Percentiles rank a stretch among this genome's conserved stretches.
Conservation (phyloP, 1,140 invertebrate species). For the Scylla paramamosain region DNA sequence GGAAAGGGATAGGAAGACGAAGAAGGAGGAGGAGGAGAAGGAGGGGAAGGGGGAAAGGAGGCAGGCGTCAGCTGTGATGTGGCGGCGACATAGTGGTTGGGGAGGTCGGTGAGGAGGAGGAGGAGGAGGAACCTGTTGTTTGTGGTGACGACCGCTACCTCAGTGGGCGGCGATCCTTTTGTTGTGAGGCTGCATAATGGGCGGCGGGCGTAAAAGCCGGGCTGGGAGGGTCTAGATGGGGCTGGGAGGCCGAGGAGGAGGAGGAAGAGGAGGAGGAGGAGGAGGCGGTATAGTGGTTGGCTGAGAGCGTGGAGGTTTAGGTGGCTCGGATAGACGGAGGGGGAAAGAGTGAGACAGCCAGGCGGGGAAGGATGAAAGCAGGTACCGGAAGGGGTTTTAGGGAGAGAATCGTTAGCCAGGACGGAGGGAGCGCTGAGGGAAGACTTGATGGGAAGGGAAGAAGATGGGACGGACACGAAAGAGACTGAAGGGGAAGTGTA, state of each 20-base stretch:
- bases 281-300: not conserved
- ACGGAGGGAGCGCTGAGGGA: not conserved
- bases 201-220: slow-evolving; percentile 6
- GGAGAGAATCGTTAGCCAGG: slow-evolving; percentile 18
- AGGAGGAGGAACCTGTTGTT: slow-evolving; percentile 21
- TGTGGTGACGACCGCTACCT: slow-evolving; percentile 36
- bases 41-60: not conserved
- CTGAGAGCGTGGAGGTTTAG: not conserved
- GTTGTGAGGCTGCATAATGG: slow-evolving; percentile 45
- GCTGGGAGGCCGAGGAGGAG: not conserved
- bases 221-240: not conserved
- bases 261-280: not conserved
- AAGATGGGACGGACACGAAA: no score
- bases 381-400: slow-evolving; percentile 18
- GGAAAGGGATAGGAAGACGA: not conserved
- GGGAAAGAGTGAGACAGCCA: not conserved
- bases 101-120: not conserved
- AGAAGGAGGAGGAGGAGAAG: not conserved
- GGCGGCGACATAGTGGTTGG: not conserved
- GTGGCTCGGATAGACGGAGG: not conserved
- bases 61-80: slow-evolving; percentile 8
- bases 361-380: slow-evolving; percentile 9
- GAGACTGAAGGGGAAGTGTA: not conserved
- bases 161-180: slow-evolving; percentile 29
- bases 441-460: not conserved